These are phyloP conservation scores for Drosophila emarginata DNA, from an alignment of 2,888 invertebrate species.

Conservation along the genomic window DNA sequence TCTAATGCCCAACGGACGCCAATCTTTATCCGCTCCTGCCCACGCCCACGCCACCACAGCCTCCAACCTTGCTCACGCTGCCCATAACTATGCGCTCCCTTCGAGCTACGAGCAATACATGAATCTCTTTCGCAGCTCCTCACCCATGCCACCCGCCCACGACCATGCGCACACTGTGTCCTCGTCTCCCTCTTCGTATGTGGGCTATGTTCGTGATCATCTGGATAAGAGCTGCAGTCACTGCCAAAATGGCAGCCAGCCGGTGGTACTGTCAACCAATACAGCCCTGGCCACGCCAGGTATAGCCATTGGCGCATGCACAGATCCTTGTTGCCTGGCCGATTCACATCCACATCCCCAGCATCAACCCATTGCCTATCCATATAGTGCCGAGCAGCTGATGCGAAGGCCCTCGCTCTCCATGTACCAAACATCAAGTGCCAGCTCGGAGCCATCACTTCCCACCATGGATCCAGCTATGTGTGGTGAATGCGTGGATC, in stretches of 20 bases:
- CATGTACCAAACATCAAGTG: constrained; percentile 72
- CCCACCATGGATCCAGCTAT: constrained; percentile 80
- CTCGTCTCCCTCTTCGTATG: constrained; percentile 80
- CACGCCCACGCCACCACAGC: constrained; percentile 40
- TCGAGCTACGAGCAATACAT: constrained; percentile 80
- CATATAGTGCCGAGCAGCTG: constrained; percentile 72
- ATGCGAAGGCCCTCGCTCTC: constrained; percentile 78
- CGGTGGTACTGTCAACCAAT: constrained; percentile 78
- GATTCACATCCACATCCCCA: constrained; percentile 80
- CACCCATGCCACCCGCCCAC: constrained; percentile 53
- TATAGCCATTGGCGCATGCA: constrained; percentile 75
- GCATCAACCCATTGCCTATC: constrained; percentile 78
- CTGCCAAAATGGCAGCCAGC: constrained; percentile 80
- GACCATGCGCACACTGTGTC: constrained; percentile 75
- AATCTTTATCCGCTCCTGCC: constrained; percentile 53
- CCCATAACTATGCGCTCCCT: constrained; percentile 56
- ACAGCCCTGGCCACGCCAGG: constrained; percentile 74
- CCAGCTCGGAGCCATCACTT: constrained; percentile 80
- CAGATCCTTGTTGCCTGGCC: constrained; percentile 76
- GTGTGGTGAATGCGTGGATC: constrained; percentile 81
- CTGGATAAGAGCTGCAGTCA: constrained; percentile 80
- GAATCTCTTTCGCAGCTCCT: constrained; percentile 81
- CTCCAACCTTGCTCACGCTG: constrained; percentile 19
- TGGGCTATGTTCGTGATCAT: constrained; percentile 80
- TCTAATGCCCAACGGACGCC: constrained; percentile 64